Evolutionary conservation across 2,888 invertebrate species (phyloP).

Genomic region (Hyles lineata): DNA sequence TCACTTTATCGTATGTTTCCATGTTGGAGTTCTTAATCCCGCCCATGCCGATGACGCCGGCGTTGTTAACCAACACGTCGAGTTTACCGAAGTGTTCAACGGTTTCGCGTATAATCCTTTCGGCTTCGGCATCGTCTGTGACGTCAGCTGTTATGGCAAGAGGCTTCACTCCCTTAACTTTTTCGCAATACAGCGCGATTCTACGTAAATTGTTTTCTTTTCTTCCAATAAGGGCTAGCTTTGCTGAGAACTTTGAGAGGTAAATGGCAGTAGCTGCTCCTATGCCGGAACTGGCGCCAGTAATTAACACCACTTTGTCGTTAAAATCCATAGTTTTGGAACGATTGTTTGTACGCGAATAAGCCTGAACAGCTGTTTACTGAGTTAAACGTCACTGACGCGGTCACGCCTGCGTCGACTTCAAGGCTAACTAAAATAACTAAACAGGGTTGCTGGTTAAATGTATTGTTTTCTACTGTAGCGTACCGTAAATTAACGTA

Average conservation of each 20-base stretch:
- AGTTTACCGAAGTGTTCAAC: conserved; percentile 88
- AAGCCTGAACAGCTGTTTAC: conserved; percentile 47
- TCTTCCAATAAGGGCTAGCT: conserved; percentile 86
- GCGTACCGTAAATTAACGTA: not conserved
- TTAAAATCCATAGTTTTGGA: conserved; percentile 80
- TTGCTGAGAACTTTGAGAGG: conserved; percentile 87
- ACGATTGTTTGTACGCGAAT: conserved; percentile 33
- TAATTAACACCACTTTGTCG: conserved; percentile 86
- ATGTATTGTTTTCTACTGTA: not conserved
- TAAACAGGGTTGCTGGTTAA: conserved; percentile 34
- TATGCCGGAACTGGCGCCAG: conserved; percentile 91
- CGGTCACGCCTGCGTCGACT: conserved; percentile 42
- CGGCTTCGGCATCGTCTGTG: conserved; percentile 87
- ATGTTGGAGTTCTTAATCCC: conserved; percentile 92
- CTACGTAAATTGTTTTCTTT: conserved; percentile 67
- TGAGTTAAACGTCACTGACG: conserved; percentile 38
- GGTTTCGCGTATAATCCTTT: conserved; percentile 88
- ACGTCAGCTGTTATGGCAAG: conserved; percentile 86
- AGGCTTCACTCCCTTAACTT: conserved; percentile 83
- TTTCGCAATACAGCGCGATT: conserved; percentile 80
- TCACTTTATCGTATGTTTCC: conserved; percentile 93
- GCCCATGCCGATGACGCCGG: conserved; percentile 91
- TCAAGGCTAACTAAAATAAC: conserved; percentile 34
- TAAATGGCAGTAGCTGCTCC: conserved; percentile 89
- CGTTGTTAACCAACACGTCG: conserved; percentile 93